A percentile compares a stretch with the other conserved stretches of the same genome.
phyloP scores from a whole-genome alignment of 2,113 vertebrate genomes.

The Petromus typicus region DNA sequence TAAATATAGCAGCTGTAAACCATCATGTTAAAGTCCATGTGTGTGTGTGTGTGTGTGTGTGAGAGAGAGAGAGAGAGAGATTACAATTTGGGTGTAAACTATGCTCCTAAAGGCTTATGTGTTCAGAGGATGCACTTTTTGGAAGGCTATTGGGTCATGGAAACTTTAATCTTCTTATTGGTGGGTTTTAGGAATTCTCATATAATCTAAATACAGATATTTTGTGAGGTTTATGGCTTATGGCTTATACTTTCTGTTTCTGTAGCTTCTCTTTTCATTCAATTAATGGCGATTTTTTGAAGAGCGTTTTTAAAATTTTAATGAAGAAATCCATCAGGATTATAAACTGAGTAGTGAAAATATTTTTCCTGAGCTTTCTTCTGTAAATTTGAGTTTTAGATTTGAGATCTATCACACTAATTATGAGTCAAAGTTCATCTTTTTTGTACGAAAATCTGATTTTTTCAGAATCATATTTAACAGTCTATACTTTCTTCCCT shows the following conservation, averaged over 20 bases:
- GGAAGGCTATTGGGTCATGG: not conserved
- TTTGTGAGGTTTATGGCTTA: not conserved
- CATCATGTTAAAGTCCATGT: not conserved
- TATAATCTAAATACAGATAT: not conserved
- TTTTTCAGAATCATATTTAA: not conserved
- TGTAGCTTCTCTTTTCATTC: not conserved
- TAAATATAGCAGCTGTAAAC: not conserved
- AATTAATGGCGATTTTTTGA: not conserved
- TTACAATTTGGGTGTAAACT: not conserved
- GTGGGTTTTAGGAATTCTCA: not conserved
- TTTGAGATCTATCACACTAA: not conserved
- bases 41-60: not conserved
- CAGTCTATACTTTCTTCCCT: not conserved
- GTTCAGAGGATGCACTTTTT: not conserved
- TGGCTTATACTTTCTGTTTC: not conserved
- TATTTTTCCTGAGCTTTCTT: not conserved
- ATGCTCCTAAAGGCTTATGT: not conserved
- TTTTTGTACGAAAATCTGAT: not conserved
- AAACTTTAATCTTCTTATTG: not conserved
- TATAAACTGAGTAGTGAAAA: not conserved
- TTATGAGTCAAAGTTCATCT: not conserved
- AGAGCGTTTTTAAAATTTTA: not conserved
- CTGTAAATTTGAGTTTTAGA: conserved; percentile 22
- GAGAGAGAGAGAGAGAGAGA: too few species aligned
- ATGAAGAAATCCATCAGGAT: not conserved